Evolutionary conservation across 1,140 invertebrate genomes (phyloP).

Genomic region (Orius laevigatus): DNA sequence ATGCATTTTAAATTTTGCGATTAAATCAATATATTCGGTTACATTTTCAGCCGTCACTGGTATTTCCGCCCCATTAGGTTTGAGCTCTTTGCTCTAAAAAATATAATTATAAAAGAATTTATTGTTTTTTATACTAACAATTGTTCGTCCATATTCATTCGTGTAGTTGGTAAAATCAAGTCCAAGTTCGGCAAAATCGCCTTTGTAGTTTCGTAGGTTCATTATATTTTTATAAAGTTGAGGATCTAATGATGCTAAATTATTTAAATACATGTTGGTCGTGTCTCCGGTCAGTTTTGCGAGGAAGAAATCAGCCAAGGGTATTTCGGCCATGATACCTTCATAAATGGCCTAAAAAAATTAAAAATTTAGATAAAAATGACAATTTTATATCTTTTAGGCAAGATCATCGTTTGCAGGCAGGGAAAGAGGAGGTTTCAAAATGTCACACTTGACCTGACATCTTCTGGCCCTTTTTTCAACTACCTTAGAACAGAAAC

Average conservation of each 20-base stretch:
- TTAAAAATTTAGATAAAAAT: no score
- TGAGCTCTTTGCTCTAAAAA: constrained; percentile 66
- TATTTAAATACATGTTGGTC: constrained; percentile 79
- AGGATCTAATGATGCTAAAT: constrained; percentile 83
- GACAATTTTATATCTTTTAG: no score
- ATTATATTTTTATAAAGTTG: constrained; percentile 81
- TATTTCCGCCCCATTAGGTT: constrained; percentile 75
- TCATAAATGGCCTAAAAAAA: constrained; percentile 71
- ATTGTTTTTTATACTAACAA: constrained; percentile 30
- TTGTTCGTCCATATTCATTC: constrained; percentile 79
- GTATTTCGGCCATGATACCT: constrained; percentile 84
- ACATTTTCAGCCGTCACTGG: constrained; percentile 79
- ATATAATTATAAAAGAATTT: constrained; percentile 11
- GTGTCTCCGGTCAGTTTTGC: constrained; percentile 65
- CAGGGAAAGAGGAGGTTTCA: no score
- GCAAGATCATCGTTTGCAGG: no score
- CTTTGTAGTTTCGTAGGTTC: constrained; percentile 65
- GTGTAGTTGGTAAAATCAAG: constrained; percentile 88
- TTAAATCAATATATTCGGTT: constrained; percentile 91
- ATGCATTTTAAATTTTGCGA: constrained; percentile 93
- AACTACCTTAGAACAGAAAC: no score
- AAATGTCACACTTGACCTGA: neutral
- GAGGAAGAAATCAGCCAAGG: constrained; percentile 84
- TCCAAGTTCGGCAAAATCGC: constrained; percentile 61
- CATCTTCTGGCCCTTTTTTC: no score